These are phyloP conservation scores for Toxotes chatareus DNA, from an alignment of 2,113 vertebrate species.

Conservation along the genomic window DNA sequence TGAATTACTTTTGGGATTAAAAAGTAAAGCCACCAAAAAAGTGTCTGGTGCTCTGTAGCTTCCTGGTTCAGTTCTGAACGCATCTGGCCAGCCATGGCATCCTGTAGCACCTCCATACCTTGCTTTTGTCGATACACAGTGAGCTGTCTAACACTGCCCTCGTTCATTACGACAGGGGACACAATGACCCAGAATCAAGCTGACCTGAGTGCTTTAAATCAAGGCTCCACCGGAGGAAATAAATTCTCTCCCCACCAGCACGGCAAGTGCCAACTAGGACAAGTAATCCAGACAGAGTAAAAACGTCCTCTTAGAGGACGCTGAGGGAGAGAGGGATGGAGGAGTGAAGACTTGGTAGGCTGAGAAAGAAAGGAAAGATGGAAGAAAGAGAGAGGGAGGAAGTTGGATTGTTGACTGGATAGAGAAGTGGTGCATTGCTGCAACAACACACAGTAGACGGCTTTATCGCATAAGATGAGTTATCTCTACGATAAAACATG, in stretches of 20 bases:
- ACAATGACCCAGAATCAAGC: constrained; percentile 81
- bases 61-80: constrained; percentile 8
- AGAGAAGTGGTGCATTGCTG: constrained; percentile 4
- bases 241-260: constrained; percentile 69
- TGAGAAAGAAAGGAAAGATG: background rate
- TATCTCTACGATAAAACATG: constrained; percentile 1
- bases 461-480: constrained; percentile 10
- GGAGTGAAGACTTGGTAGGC: constrained; percentile 10
- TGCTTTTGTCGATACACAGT: constrained; percentile 22
- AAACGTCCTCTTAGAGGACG: constrained; percentile 69
- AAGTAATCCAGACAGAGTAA: constrained; percentile 81
- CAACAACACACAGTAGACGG: background rate
- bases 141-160: constrained; percentile 74
- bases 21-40: background rate
- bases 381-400: background rate
- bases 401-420: constrained; percentile 5
- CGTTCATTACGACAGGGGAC: constrained; percentile 76
- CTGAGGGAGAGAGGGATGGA: constrained; percentile 45
- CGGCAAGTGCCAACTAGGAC: constrained; percentile 77
- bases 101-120: constrained; percentile 22
- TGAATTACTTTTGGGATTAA: background rate
- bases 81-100: constrained; percentile 29
- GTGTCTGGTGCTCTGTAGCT: background rate
- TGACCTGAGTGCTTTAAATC: constrained; percentile 79
- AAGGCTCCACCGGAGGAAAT: constrained; percentile 71